phyloP scores from a whole-genome alignment of 2,113 vertebrate genomes.

The Anolis carolinensis region DNA sequence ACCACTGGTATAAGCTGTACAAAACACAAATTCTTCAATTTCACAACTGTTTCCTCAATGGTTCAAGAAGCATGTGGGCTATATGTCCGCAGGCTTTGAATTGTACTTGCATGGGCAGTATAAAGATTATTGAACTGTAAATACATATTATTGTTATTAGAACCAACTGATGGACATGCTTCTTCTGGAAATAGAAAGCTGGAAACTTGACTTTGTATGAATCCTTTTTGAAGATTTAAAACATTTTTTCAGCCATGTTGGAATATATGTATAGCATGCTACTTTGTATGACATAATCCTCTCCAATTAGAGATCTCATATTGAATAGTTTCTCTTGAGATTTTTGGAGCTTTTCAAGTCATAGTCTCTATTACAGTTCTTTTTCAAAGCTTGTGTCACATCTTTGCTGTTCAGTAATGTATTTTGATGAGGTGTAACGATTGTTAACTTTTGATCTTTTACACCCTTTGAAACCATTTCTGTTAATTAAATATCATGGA shows the following conservation, averaged over 20 bases:
- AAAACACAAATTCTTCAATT: not conserved
- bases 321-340: not conserved
- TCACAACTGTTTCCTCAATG: not conserved
- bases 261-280: not conserved
- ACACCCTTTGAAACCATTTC: not conserved
- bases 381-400: not conserved
- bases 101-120: not conserved
- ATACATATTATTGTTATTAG: not conserved
- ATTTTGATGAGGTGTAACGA: not conserved
- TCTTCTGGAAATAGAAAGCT: not conserved
- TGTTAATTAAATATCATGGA: not conserved
- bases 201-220: not conserved
- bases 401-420: not conserved
- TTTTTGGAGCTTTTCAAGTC: not conserved
- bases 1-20: not conserved
- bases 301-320: not conserved
- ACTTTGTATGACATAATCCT: not conserved
- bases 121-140: not conserved
- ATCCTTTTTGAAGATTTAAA: not conserved
- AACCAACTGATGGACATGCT: not conserved
- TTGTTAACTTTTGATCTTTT: not conserved
- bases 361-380: not conserved
- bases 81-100: not conserved
- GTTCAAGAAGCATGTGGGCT: not conserved
- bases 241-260: not conserved